Evolutionary conservation across 2,113 vertebrate species (phyloP).

Genomic region (Campylorhamphus procurvoides): DNA sequence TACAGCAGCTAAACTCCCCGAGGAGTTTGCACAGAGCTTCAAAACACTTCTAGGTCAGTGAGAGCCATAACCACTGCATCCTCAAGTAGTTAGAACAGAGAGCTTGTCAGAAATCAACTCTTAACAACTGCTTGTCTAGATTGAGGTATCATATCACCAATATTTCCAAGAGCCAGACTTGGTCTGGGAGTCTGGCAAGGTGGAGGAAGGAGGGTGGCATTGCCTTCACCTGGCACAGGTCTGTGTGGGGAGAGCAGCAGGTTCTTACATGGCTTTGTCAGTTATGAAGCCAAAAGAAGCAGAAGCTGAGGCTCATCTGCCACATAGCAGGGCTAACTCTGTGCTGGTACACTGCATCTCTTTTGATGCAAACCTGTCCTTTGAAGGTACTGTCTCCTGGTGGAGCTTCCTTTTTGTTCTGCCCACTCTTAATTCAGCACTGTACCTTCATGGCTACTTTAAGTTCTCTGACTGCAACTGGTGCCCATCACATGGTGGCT

Average conservation of each 20-base stretch:
- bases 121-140: background rate
- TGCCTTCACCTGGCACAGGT: background rate
- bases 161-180: background rate
- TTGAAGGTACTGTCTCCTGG: background rate
- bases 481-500: background rate
- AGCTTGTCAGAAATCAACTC: background rate
- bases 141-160: background rate
- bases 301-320: background rate
- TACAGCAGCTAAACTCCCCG: background rate
- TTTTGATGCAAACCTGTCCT: background rate
- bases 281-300: background rate
- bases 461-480: background rate
- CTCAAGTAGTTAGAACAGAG: background rate
- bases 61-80: background rate
- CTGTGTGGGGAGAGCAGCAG: background rate
- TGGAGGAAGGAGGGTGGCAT: background rate
- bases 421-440: background rate
- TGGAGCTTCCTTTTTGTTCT: background rate
- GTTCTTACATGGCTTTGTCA: background rate
- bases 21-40: background rate
- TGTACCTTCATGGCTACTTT: background rate
- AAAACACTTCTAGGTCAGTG: background rate
- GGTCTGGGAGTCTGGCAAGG: background rate
- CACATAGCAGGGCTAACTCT: rapidly evolving
- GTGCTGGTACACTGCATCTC: background rate